phyloP scores from a whole-genome alignment of 2,888 invertebrate genomes.

The Argynnis bischoffii region DNA sequence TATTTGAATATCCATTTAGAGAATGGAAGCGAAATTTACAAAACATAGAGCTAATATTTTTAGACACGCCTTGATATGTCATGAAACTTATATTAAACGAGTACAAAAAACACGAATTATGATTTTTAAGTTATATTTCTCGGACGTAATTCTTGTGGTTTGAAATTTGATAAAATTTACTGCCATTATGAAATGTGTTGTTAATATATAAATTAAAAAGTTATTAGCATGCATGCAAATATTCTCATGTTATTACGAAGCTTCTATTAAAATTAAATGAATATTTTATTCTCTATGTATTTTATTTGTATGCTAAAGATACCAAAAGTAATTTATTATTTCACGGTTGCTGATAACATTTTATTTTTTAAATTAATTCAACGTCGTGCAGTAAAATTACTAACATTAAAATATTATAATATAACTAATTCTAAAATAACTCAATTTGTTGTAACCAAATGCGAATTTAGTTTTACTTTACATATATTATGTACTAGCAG shows the following conservation, averaged over 20 bases:
- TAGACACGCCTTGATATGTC: background rate
- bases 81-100: too few relatives aligned
- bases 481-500: too few relatives aligned
- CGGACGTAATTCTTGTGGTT: too few relatives aligned
- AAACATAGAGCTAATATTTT: conserved; percentile 7
- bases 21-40: conserved; percentile 42
- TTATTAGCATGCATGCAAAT: too few relatives aligned
- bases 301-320: background rate
- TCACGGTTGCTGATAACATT: background rate
- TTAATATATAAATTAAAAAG: too few relatives aligned
- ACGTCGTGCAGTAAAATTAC: background rate
- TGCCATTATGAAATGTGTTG: too few relatives aligned
- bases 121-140: too few relatives aligned
- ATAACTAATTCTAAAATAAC: background rate
- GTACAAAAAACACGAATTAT: too few relatives aligned
- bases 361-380: conserved; percentile 6
- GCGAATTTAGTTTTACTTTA: too few relatives aligned
- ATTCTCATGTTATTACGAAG: too few relatives aligned
- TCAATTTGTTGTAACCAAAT: too few relatives aligned
- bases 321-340: conserved; percentile 6
- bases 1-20: conserved; percentile 48
- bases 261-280: conserved; percentile 5
- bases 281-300: conserved; percentile 6
- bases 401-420: background rate
- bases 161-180: too few relatives aligned